A percentile compares a stretch with the other conserved stretches of the same genome.
Conservation (phyloP, 2,888 invertebrate species). For the Ichneumon xanthorius region DNA sequence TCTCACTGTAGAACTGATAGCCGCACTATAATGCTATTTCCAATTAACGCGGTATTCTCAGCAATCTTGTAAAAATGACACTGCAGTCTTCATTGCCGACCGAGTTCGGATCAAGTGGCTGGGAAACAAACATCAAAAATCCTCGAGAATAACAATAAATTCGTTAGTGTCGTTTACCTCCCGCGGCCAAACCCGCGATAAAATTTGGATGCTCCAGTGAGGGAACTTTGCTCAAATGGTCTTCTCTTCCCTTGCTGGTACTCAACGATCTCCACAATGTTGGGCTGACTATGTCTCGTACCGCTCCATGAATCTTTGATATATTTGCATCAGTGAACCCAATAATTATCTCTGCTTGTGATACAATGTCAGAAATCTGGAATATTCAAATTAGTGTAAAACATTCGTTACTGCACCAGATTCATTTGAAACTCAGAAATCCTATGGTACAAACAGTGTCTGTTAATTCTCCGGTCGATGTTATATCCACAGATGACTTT, state of each 20-base stretch:
- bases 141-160: neutral
- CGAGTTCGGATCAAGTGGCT: neutral
- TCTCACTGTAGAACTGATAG: neutral
- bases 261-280: conserved; percentile 77
- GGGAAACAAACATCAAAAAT: neutral
- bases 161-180: conserved; percentile 75
- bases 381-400: conserved; percentile 52
- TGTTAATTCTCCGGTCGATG: conserved; percentile 78
- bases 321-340: conserved; percentile 77
- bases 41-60: neutral
- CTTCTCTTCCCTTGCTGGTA: conserved; percentile 71
- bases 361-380: conserved; percentile 77
- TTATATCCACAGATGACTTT: conserved; percentile 75
- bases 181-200: conserved; percentile 80
- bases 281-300: conserved; percentile 63
- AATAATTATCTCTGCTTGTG: conserved; percentile 73
- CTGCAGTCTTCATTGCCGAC: neutral
- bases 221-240: conserved; percentile 57
- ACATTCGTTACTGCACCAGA: too few species aligned
- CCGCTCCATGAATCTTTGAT: conserved; percentile 76
- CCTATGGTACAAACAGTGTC: conserved; percentile 71
- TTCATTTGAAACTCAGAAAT: neutral
- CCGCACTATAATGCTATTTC: too few species aligned
- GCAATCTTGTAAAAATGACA: neutral
- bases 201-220: conserved; percentile 80